Conservation (phyloP, 2,113 vertebrate genomes). For the Albula goreensis region DNA sequence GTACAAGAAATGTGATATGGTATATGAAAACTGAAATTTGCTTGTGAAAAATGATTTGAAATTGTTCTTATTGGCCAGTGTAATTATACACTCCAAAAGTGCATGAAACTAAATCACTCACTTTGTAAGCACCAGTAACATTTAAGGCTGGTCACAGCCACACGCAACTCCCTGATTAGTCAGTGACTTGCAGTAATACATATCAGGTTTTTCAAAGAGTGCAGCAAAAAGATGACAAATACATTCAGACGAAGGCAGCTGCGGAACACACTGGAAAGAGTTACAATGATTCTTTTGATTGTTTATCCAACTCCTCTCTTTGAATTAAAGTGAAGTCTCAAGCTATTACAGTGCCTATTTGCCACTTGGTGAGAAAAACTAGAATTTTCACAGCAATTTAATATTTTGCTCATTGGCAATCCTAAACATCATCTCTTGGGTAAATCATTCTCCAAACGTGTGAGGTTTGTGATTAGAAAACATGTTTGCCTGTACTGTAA, state of each 20-base stretch:
- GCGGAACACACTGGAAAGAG: not conserved
- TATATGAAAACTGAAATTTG: not conserved
- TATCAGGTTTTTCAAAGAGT: not conserved
- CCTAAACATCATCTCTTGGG: not conserved
- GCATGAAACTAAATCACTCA: not conserved
- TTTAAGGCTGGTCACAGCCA: not conserved
- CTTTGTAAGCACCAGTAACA: not conserved
- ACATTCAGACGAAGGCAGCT: not conserved
- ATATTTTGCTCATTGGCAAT: too few relatives aligned
- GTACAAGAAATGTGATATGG: not conserved
- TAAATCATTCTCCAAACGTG: not conserved
- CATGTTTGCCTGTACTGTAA: not conserved
- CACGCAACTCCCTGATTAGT: not conserved
- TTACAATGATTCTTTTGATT: not conserved
- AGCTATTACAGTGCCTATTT: too few relatives aligned
- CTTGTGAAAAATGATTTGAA: not conserved
- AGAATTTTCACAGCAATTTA: too few relatives aligned
- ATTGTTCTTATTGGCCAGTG: not conserved
- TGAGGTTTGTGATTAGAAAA: not conserved
- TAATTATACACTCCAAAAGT: not conserved
- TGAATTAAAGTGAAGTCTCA: too few relatives aligned
- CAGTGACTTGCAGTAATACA: not conserved
- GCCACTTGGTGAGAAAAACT: too few relatives aligned
- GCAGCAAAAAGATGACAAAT: not conserved
- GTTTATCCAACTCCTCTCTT: not conserved